Conservation (phyloP, 2,113 vertebrate species). For the Empidonax alnorum region DNA sequence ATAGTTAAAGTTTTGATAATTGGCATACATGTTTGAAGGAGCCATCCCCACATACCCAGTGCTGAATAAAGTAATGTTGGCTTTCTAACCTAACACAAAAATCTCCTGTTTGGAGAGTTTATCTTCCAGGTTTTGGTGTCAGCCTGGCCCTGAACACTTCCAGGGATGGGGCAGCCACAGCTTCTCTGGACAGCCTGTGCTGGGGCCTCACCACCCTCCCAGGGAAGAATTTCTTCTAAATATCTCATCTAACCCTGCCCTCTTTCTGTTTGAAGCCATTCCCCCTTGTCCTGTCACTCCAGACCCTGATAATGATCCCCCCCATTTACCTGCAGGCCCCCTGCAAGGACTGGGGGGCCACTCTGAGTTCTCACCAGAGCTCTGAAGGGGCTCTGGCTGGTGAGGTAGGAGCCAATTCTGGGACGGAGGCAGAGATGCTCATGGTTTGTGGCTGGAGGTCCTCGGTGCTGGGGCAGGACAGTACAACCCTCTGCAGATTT, state of each 20-base stretch:
- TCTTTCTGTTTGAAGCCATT: neutral
- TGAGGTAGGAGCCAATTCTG: neutral
- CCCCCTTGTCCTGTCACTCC: neutral
- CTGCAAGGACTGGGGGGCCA: neutral
- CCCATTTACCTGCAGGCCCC: neutral
- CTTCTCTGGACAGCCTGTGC: neutral
- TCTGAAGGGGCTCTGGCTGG: neutral
- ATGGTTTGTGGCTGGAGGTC: neutral
- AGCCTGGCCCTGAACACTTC: neutral
- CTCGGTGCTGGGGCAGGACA: neutral
- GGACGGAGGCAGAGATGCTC: fast-evolving
- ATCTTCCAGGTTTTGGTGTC: neutral
- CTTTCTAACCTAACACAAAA: neutral
- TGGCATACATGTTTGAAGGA: neutral
- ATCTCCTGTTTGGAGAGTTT: neutral
- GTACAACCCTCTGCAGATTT: neutral
- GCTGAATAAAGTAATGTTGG: neutral
- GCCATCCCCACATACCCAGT: neutral
- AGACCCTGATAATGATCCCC: neutral
- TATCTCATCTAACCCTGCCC: too few relatives aligned
- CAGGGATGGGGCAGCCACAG: neutral
- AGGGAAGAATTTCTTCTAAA: neutral
- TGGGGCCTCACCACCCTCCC: neutral
- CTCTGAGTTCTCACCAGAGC: neutral
- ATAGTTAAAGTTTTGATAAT: neutral